Conservation (phyloP, 2,797 vertebrate species). For the Cyclopterus lumpus region DNA sequence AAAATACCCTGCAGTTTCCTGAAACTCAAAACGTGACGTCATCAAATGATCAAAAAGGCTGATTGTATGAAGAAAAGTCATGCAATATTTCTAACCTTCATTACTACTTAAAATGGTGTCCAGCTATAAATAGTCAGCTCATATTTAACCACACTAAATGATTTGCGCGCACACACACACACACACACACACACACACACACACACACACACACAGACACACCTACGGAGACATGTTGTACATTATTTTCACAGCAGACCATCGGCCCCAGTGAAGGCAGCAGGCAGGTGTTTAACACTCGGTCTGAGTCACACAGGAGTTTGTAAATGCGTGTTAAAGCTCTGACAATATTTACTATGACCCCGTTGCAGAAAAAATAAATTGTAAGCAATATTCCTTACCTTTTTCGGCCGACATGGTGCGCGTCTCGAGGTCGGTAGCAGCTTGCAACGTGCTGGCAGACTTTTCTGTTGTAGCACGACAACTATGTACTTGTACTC, state of each 20-base stretch:
- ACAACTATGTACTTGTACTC: too few relatives aligned
- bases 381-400: slow-evolving; percentile 26
- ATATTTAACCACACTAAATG: background rate
- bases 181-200: too few relatives aligned
- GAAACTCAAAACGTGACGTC: background rate
- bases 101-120: background rate
- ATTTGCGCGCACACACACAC: background rate
- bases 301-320: background rate
- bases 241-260: background rate
- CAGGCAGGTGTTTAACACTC: too few relatives aligned
- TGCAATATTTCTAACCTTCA: background rate
- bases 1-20: background rate
- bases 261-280: background rate
- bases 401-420: slow-evolving; percentile 69
- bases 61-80: background rate
- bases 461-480: slow-evolving; percentile 21
- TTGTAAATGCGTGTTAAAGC: too few relatives aligned
- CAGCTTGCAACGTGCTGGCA: fast-evolving
- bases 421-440: background rate
- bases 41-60: background rate
- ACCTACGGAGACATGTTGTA: background rate
- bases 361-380: background rate
- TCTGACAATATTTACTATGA: background rate
- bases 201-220: too few relatives aligned
- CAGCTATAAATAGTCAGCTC: background rate